These are phyloP conservation scores for Aphaenogaster ashmeadi DNA, from an alignment of 1,140 invertebrate species.

Conservation along the genomic window DNA sequence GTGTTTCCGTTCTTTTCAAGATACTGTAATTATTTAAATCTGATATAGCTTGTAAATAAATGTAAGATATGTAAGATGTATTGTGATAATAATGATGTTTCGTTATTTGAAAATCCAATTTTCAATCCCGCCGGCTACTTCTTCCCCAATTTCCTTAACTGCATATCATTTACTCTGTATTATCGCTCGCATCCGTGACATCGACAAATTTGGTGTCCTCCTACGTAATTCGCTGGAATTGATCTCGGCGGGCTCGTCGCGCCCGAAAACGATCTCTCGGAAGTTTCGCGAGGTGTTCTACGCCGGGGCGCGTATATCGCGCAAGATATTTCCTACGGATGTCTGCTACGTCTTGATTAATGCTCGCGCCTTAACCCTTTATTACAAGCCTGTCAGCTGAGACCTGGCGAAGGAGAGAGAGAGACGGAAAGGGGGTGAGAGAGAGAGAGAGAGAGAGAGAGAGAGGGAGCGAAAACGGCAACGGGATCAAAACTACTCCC, in stretches of 20 bases:
- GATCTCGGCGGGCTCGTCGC: constrained; percentile 12
- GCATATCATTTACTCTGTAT: constrained; percentile 1
- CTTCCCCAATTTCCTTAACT: background rate
- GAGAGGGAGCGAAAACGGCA: constrained; percentile 11
- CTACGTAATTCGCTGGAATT: constrained; percentile 11
- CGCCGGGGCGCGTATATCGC: constrained; percentile 17
- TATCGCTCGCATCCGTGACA: background rate
- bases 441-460: constrained; percentile 23
- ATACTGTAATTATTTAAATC: background rate
- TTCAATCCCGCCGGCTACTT: background rate
- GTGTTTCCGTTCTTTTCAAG: background rate
- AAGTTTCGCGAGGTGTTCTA: constrained; percentile 45
- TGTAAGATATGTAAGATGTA: background rate
- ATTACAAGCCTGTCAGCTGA: constrained; percentile 59
- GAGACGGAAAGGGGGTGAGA: background rate
- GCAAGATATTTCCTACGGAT: constrained; percentile 53
- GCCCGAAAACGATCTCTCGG: constrained; percentile 37
- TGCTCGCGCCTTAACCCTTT: constrained; percentile 56
- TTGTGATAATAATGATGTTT: background rate
- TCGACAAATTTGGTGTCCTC: constrained; percentile 29
- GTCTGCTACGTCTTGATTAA: constrained; percentile 59
- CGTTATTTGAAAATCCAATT: constrained; percentile 1
- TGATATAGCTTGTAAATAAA: background rate
- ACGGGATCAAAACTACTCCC: constrained; percentile 56
- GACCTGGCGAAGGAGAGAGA: background rate